Base-by-base conservation (phyloP, 2,797 vertebrate species). In the Avahi laniger region DNA sequence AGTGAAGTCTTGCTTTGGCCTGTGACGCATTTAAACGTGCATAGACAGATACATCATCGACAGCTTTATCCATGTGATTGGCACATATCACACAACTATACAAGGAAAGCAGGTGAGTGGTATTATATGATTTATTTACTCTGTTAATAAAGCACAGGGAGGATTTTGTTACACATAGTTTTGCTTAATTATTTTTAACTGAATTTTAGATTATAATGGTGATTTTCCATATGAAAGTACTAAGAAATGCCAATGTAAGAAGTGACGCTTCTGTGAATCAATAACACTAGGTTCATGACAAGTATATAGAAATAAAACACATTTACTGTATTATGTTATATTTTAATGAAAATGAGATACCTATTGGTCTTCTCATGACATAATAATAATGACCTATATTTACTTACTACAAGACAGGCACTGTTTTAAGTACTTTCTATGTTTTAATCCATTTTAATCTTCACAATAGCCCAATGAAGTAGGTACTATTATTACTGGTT, bases 371-470 rank as follows among this genome's bases (percentile, higher is more conserved):
- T 76, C 48, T 48, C 4, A n/a, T 72, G 61, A 48, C 52, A 46
- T 75, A 18, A 12, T 35, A 72, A 52, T 26, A 52, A 79, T 72
- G 50, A 26, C 17, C 26, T 76, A 4, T 73, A 30, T 83, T 82
- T 83, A 35, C 46, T 65, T 63, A 54, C 10, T 52, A 24, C 13
- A 5, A 41, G 70, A 57, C 30, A 79, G 38, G 14, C 30, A 35
- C 7, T 83, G 38, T 41, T 94, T 61, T 91, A 57, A 81, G 30
- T 73, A 48, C 13, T 65, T 93, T 35, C 13, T 33, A 13, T 54
- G 8, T 91, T 82, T 87, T 78, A 75, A 61, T 38, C 52, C 26
- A 73, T 91, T 96, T 94, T 81, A 69, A 46, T 84, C 33, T 38
- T 79, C 33, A 61, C 30, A 65, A 7, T 69, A 43, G 41, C 0